phyloP scores from a whole-genome alignment of 2,797 vertebrate species.

The Peromyscus melanophrys region DNA sequence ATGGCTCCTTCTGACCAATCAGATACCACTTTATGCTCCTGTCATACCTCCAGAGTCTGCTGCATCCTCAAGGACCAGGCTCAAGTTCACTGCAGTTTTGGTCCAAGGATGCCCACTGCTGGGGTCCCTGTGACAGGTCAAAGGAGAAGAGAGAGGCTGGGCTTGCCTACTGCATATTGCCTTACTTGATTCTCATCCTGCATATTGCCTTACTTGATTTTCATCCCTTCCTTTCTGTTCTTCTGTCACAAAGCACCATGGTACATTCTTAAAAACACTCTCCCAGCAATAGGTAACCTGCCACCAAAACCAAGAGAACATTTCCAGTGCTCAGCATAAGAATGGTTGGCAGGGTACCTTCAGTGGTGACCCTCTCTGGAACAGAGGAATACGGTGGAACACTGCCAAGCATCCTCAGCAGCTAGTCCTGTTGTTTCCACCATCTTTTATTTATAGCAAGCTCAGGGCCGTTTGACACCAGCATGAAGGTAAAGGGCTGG shows the following conservation, averaged over 20 bases:
- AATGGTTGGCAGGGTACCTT: slow-evolving; percentile 37
- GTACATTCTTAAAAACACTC: background rate
- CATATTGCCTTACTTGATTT: background rate
- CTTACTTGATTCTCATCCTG: background rate
- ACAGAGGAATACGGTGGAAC: background rate
- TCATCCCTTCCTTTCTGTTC: background rate
- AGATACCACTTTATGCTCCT: background rate
- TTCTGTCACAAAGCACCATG: background rate
- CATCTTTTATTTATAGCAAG: slow-evolving; percentile 55
- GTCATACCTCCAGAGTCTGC: background rate
- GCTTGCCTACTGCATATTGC: background rate
- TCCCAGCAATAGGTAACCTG: slow-evolving; percentile 18
- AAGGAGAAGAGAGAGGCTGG: background rate
- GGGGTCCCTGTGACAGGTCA: background rate
- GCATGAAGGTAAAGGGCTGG: background rate
- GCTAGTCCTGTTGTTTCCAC: background rate
- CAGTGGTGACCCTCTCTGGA: slow-evolving; percentile 15
- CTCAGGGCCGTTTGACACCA: background rate
- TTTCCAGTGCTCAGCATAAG: background rate
- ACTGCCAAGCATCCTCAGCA: slow-evolving; percentile 5
- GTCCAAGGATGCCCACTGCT: background rate
- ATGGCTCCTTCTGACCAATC: background rate
- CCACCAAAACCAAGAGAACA: background rate
- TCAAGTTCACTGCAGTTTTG: background rate
- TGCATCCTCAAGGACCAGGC: background rate